Evolutionary conservation across 2,797 vertebrate genomes (phyloP).

Genomic region (Mallotus villosus): DNA sequence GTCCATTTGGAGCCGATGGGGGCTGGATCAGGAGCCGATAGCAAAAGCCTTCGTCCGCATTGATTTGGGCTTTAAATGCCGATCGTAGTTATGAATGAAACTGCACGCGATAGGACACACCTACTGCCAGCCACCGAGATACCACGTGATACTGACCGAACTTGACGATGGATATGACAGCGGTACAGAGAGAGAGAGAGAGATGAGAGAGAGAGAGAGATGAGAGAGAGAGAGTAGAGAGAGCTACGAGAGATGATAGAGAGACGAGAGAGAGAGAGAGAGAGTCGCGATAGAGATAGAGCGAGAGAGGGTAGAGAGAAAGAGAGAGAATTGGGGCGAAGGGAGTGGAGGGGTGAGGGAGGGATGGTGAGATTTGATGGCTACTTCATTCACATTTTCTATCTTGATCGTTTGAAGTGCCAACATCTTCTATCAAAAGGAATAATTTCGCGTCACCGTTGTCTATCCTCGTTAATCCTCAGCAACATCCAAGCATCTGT

Average conservation of each 20-base stretch:
- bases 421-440: background rate
- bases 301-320: too few species aligned
- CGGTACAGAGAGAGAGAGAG: conserved; percentile 24
- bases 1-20: conserved; percentile 39
- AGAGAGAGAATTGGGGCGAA: conserved; percentile 14
- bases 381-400: background rate
- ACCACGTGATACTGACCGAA: conserved; percentile 41
- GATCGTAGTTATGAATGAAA: conserved; percentile 79
- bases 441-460: background rate
- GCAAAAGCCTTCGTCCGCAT: conserved; percentile 45
- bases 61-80: conserved; percentile 49
- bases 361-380: background rate
- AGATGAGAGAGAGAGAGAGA: background rate
- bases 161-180: conserved; percentile 17
- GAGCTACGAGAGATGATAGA: too few species aligned
- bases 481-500: too few species aligned
- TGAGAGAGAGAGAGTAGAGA: conserved; percentile 16
- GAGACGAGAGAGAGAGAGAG: too few species aligned
- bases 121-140: conserved; percentile 47
- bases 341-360: too few species aligned
- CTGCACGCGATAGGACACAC: conserved; percentile 48
- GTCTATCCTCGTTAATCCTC: conserved; percentile 10
- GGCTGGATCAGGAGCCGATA: conserved; percentile 22
- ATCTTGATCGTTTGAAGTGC: background rate
- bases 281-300: too few species aligned